phyloP scores from a whole-genome alignment of 1,140 invertebrate species.

The Triops cancriformis region DNA sequence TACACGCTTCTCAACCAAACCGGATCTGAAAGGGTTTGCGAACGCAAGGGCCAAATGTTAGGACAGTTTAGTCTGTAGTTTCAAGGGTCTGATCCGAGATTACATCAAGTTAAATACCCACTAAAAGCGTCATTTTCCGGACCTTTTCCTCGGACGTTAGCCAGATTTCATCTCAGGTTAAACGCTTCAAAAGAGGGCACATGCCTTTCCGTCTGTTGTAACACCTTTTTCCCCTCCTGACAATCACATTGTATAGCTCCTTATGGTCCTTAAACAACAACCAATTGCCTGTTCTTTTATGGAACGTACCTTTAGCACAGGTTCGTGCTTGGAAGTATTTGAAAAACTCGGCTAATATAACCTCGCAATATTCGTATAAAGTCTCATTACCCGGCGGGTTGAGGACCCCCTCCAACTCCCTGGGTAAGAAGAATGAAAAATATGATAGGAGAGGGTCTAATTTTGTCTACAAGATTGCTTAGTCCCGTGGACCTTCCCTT shows the following conservation, averaged over 20 bases:
- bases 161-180: neutral
- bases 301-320: neutral
- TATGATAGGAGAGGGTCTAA: neutral
- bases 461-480: neutral
- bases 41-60: neutral
- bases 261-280: conserved; percentile 10
- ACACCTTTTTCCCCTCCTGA: neutral
- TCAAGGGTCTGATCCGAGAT: neutral
- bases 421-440: neutral
- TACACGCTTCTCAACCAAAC: too few relatives aligned
- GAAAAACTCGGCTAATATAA: neutral
- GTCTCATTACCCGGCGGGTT: neutral
- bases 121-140: neutral
- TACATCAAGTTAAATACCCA: neutral
- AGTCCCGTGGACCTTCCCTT: neutral
- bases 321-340: neutral
- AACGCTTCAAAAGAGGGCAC: neutral
- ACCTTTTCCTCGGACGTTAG: neutral
- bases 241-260: neutral
- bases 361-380: neutral
- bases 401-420: neutral
- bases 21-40: neutral
- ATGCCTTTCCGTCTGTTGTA: neutral
- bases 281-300: neutral
- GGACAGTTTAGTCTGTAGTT: neutral